Conservation (phyloP, 2,113 vertebrate genomes). For the Lamprotornis superbus region DNA sequence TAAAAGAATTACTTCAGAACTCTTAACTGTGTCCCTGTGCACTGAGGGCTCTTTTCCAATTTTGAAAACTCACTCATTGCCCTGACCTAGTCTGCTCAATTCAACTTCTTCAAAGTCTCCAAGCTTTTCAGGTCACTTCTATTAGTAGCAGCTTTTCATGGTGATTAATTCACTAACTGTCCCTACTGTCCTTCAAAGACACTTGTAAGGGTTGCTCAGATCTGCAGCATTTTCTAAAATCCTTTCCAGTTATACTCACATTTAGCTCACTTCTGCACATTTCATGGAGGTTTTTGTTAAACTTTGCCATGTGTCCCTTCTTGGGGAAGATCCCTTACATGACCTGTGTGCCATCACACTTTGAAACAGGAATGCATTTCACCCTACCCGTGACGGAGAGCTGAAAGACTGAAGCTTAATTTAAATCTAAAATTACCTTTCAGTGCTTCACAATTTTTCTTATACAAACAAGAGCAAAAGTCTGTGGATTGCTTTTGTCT, state of each 20-base stretch:
- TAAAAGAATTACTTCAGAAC: not conserved
- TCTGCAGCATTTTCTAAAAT: not conserved
- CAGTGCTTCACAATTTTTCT: not conserved
- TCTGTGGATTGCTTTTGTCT: not conserved
- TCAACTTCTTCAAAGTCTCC: not conserved
- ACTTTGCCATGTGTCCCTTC: not conserved
- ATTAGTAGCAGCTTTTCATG: not conserved
- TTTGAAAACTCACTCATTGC: not conserved
- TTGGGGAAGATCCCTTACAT: not conserved
- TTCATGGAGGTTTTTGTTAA: not conserved
- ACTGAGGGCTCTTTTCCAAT: not conserved
- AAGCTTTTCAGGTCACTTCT: not conserved
- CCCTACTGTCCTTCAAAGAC: not conserved
- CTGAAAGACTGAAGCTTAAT: not conserved
- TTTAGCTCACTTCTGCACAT: not conserved
- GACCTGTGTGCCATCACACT: not conserved
- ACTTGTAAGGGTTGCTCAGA: not conserved
- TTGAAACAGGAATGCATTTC: not conserved
- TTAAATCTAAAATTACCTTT: conserved; percentile 5
- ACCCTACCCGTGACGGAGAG: not conserved
- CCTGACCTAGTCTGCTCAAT: not conserved
- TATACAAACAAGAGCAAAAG: not conserved
- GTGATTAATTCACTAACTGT: not conserved
- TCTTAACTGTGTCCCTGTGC: not conserved
- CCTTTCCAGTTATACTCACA: not conserved